Base-by-base conservation (phyloP, 1,140 invertebrate genomes). In the Ostrea denselamellosa region DNA sequence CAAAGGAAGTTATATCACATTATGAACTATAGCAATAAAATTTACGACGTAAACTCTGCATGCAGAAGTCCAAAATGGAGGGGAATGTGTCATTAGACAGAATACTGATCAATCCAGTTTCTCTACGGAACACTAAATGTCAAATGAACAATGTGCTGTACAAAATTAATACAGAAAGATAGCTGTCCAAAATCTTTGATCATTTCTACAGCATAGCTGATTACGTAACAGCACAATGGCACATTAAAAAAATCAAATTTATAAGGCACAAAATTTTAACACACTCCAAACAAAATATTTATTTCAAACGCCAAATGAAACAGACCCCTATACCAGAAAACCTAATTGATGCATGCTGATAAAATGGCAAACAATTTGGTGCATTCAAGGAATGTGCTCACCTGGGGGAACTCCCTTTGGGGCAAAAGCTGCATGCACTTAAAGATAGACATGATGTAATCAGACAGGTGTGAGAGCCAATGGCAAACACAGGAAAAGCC, bases 381-480 rank as follows among this genome's bases (percentile, higher is more conserved):
- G 68, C 68, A 71, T 34, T 22, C 25, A 12, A 14, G 68, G 68
- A 71, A 7, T 14, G 14, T 71, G 68, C 68, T 71, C 68, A 71
- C 68, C 68, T 71, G 25, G 68, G 25, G 68, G 68, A 28, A 22
- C 68, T 71, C 68, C 68, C 68, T 71, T 71, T 28, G 68, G 68
- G 28, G 68, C 68, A 71, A 71, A 71, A 71, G 68, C 68, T 71
- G 68, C 68, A 71, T 71, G 68, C 68, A 71, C 25, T 71, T 14
- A 71, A 34, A 71, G 14, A 71, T 71, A 71, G 10, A 71, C 8
- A 71, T 71, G 68, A 44, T 34, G 68, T 28, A 71, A 71, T 71
- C 68, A 71, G 5, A 44, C 34, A 44, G 2, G 34, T 44, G 34
- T 44, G 34, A 44, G 34, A 44, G 34, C 34, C 34, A 44, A 5